A percentile compares a stretch with the other conserved stretches of the same genome.
phyloP scores from a whole-genome alignment of 2,797 vertebrate species.

The Cryptoblepharus egeriae region DNA sequence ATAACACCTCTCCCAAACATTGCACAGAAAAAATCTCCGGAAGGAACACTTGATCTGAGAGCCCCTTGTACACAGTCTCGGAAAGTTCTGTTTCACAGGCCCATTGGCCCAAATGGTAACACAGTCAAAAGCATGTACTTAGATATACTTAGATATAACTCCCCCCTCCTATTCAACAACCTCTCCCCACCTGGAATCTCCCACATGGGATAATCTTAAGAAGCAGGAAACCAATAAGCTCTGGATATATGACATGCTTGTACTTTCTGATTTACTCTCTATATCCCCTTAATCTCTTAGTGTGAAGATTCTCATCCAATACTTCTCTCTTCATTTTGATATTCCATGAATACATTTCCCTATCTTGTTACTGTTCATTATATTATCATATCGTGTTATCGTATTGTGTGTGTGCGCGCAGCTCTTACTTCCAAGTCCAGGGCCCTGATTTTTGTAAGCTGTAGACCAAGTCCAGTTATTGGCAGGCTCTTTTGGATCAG shows the following conservation, averaged over 20 bases:
- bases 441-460: constrained; percentile 55
- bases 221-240: constrained; percentile 53
- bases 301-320: constrained; percentile 66
- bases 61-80: no score
- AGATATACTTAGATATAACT: not conserved
- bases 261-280: constrained; percentile 56
- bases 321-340: constrained; percentile 33
- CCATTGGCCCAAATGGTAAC: not conserved
- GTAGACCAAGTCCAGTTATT: constrained; percentile 64
- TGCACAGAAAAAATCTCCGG: not conserved
- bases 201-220: constrained; percentile 36
- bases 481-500: constrained; percentile 63
- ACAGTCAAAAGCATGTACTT: not conserved
- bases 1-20: not conserved
- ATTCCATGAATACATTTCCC: constrained; percentile 38
- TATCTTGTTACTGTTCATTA: constrained; percentile 39
- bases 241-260: constrained; percentile 34
- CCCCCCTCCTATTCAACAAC: not conserved
- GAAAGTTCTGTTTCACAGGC: not conserved
- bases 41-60: not conserved
- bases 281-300: constrained; percentile 52
- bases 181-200: not conserved
- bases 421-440: constrained; percentile 18
- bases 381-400: constrained; percentile 34
- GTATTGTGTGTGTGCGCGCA: constrained; percentile 33